Conservation (phyloP, 2,888 invertebrate genomes). For the Mongoloraphidia duomilia region DNA sequence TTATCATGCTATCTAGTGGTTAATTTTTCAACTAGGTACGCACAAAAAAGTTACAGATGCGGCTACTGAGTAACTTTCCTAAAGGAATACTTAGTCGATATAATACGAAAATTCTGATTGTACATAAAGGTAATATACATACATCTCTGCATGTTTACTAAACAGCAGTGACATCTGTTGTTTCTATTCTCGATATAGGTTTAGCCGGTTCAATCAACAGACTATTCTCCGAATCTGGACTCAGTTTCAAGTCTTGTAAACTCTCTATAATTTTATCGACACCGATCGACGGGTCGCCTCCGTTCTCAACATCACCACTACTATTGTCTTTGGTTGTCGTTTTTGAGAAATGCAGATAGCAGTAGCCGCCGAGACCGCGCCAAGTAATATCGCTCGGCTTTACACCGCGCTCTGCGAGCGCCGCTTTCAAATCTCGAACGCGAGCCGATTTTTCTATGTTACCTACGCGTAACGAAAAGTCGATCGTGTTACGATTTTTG, state of each 20-base stretch:
- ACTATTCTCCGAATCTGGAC: slow-evolving; percentile 23
- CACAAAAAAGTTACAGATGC: too few species aligned
- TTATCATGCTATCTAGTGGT: too few species aligned
- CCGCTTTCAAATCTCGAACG: slow-evolving; percentile 60
- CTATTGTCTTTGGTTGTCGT: slow-evolving; percentile 29
- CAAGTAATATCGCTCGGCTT: slow-evolving; percentile 64
- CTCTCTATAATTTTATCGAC: slow-evolving; percentile 35
- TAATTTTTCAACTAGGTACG: too few species aligned
- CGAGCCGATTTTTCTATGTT: slow-evolving; percentile 58
- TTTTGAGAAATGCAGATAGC: slow-evolving; percentile 60
- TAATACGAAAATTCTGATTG: too few species aligned
- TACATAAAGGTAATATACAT: too few species aligned
- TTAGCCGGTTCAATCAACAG: slow-evolving; percentile 33
- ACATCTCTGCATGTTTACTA: slow-evolving; percentile 15
- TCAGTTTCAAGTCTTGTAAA: slow-evolving; percentile 31
- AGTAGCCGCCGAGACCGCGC: slow-evolving; percentile 30
- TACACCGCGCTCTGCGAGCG: slow-evolving; percentile 55
- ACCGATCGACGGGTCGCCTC: slow-evolving; percentile 22
- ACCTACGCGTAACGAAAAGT: slow-evolving; percentile 47
- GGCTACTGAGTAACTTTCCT: too few species aligned
- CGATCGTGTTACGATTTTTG: slow-evolving; percentile 24
- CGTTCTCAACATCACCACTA: slow-evolving; percentile 6
- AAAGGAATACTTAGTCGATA: too few species aligned
- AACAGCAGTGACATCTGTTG: slow-evolving; percentile 34
- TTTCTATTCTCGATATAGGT: slow-evolving; percentile 35